phyloP scores from a whole-genome alignment of 2,797 vertebrate species.

The Trichosurus vulpecula region DNA sequence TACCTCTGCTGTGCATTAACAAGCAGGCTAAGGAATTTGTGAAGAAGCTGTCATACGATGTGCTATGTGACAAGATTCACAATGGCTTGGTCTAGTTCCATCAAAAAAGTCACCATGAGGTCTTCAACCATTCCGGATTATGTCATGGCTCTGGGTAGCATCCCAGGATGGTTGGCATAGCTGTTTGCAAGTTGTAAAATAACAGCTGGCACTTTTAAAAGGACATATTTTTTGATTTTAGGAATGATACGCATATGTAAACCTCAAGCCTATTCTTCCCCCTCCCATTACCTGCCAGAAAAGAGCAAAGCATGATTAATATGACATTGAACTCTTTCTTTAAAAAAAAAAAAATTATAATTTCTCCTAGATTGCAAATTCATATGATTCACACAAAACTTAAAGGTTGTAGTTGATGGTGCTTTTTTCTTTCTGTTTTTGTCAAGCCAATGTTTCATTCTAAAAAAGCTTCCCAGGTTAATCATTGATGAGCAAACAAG shows the following conservation, averaged over 20 bases:
- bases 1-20: slow-evolving; percentile 53
- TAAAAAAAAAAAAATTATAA: slow-evolving; percentile 47
- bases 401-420: not conserved
- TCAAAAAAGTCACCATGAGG: slow-evolving; percentile 63
- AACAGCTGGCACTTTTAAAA: slow-evolving; percentile 79
- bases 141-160: slow-evolving; percentile 58
- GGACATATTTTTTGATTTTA: slow-evolving; percentile 75
- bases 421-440: not conserved
- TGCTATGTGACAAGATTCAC: slow-evolving; percentile 66
- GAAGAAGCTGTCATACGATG: slow-evolving; percentile 18
- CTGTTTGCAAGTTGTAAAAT: slow-evolving; percentile 68
- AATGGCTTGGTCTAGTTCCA: slow-evolving; percentile 55
- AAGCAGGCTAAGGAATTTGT: slow-evolving; percentile 36
- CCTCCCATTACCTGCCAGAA: slow-evolving; percentile 55
- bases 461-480: not conserved
- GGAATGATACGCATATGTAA: slow-evolving; percentile 73
- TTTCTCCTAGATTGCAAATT: slow-evolving; percentile 65
- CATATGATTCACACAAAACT: slow-evolving; percentile 30
- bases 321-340: slow-evolving; percentile 59
- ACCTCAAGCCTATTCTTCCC: slow-evolving; percentile 58
- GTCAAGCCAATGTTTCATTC: not conserved
- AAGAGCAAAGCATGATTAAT: slow-evolving; percentile 23
- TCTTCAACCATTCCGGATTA: slow-evolving; percentile 59
- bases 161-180: slow-evolving; percentile 65
- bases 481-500: not conserved